Evolutionary conservation across 2,113 vertebrate genomes (phyloP), one percentile per base, ranked within the genome.

Genomic region (Peromyscus leucopus): DNA sequence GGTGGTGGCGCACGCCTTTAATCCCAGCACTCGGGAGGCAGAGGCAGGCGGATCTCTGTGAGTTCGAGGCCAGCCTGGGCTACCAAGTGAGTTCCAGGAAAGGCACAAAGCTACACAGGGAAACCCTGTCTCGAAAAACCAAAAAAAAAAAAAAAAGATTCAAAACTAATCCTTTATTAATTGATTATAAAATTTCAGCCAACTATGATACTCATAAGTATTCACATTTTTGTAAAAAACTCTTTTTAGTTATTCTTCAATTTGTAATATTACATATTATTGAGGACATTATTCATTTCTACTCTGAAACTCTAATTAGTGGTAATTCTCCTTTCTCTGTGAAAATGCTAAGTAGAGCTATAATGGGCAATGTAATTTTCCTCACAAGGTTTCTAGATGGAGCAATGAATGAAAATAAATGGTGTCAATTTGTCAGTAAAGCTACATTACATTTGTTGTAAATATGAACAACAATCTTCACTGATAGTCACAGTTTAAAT

Each of bases 361-460:
- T 93, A 93, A 95, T 42, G 51, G 90, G 69, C 17, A 91, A 36
- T 91, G 69, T 3, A 72, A 89, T 97, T 97, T 97, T 96, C n/a
- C 63, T 95, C 82, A 97, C n/a, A 93, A 90, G 59, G 87, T 88
- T 93, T 72, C n/a, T 97, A 94, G 59, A 95, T 79, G 55, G 67
- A 97, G 86, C 93, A 94, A 93, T 71, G 63, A 94, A 96, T 80
- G 51, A 84, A 80, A 98, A 96, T 31, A 96, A 93, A 94, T 22
- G 13, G 3, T 55, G 63, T 46, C 57, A 71, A 61, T 92, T 95
- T 94, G 2, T 86, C 65, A 91, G 36, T 94, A 94, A 96, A 91
- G 31, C 33, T 72, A 55, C 7, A 86, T 55, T 65, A 55, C 0
- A 0, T 83, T 86, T 83, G 46, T 86, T 76, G 5, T 78, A 63